These are phyloP conservation scores for Lepus townsendii DNA, from an alignment of 2,797 vertebrate species.

Conservation along the genomic window DNA sequence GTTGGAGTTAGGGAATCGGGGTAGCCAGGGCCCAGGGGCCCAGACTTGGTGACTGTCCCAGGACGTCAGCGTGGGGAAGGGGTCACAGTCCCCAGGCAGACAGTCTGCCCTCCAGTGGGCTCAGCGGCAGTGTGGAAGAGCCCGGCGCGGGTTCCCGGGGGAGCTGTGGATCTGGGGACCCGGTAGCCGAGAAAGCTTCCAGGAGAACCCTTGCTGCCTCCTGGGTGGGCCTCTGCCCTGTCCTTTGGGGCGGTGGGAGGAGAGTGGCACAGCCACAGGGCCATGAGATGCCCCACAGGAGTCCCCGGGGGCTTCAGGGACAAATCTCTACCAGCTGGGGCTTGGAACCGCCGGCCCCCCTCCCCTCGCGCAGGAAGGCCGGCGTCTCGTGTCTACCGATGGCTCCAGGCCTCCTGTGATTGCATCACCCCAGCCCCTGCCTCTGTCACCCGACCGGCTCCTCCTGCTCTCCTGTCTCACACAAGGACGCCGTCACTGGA, in stretches of 20 bases:
- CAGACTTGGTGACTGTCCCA: background rate
- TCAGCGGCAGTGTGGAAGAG: background rate
- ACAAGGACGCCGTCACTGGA: background rate
- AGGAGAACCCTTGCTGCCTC: no score
- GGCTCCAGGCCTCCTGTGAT: background rate
- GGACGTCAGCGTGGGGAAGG: background rate
- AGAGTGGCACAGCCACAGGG: no score
- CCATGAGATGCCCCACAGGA: no score
- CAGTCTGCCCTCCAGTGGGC: background rate
- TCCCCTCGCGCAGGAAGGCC: no score
- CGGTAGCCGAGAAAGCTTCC: background rate
- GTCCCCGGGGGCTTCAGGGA: no score
- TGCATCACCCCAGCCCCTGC: fast-evolving
- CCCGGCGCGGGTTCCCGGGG: no score
- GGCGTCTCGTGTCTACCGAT: no score
- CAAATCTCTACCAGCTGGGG: no score
- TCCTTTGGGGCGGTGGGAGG: no score
- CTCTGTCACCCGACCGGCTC: background rate
- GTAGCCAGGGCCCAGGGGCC: background rate
- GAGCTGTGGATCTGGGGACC: no score
- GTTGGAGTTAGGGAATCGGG: background rate
- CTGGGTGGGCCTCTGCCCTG: no score
- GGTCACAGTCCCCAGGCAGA: background rate
- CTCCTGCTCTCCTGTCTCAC: background rate
- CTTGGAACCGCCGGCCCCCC: no score